phyloP scores from a whole-genome alignment of 2,888 invertebrate species.

The Tupiocoris notatus region DNA sequence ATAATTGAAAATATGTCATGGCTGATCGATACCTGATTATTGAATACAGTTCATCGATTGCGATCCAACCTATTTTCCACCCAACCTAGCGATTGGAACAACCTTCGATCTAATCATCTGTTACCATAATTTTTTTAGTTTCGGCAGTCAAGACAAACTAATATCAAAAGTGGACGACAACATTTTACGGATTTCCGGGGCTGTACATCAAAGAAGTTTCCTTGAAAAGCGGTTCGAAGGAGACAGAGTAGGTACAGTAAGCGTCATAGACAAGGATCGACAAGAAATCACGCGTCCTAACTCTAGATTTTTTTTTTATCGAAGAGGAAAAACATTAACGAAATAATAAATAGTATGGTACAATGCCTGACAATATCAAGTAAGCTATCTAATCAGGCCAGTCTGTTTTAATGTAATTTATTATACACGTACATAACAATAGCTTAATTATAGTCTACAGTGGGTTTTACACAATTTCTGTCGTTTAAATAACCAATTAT shows the following conservation, averaged over 20 bases:
- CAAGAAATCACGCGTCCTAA: neutral
- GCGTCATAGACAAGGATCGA: neutral
- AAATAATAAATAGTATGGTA: neutral
- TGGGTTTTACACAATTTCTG: neutral
- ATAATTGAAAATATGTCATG: neutral
- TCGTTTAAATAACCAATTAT: slow-evolving; percentile 26
- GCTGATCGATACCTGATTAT: too few species aligned
- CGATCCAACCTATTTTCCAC: neutral
- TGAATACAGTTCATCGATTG: neutral
- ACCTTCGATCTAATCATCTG: neutral
- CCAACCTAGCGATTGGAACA: too few species aligned
- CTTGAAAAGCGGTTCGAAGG: neutral
- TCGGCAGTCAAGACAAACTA: neutral
- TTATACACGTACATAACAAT: neutral
- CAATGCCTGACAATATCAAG: neutral
- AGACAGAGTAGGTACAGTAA: neutral
- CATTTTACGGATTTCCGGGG: neutral
- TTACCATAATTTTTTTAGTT: neutral
- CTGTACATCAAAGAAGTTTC: neutral
- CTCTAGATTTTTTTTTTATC: neutral
- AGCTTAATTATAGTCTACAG: neutral
- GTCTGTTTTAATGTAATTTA: slow-evolving; percentile 3
- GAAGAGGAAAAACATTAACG: neutral
- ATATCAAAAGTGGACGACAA: neutral
- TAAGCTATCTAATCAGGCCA: slow-evolving; percentile 5